A percentile compares a stretch with the other conserved stretches of the same genome.
These are phyloP conservation scores for Periphyllus acericola DNA, from an alignment of 2,888 invertebrate genomes.

Conservation along the genomic window DNA sequence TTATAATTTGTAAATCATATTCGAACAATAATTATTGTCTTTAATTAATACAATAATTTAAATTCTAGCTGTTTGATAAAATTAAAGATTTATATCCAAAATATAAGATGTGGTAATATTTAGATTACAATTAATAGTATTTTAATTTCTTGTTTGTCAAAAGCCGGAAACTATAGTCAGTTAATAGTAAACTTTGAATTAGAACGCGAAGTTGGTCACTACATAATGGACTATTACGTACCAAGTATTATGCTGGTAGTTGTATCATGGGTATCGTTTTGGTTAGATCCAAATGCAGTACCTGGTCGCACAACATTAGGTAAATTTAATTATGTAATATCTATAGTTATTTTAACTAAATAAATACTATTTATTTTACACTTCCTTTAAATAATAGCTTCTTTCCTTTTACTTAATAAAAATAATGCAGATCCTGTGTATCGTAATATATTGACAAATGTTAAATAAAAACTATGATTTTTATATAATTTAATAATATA, in stretches of 20 bases:
- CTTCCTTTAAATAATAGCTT: too few species aligned
- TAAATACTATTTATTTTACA: too few species aligned
- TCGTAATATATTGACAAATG: too few species aligned
- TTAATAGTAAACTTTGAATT: constrained; percentile 82
- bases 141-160: constrained; percentile 40
- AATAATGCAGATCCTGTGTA: too few species aligned
- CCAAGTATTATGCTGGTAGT: constrained; percentile 88
- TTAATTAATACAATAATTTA: too few species aligned
- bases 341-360: not conserved
- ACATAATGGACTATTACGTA: constrained; percentile 88
- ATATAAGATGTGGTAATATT: not conserved
- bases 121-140: not conserved
- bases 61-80: too few species aligned
- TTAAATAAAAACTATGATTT: too few species aligned
- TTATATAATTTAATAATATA: too few species aligned
- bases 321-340: constrained; percentile 66
- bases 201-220: constrained; percentile 84
- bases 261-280: constrained; percentile 90
- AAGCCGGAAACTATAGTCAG: constrained; percentile 85
- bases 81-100: not conserved
- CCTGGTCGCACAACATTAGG: constrained; percentile 85
- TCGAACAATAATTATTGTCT: too few species aligned
- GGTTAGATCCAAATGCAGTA: constrained; percentile 87
- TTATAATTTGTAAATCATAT: too few species aligned
- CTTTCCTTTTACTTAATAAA: too few species aligned